Conservation (phyloP, 2,888 invertebrate genomes). For the Mantis religiosa region DNA sequence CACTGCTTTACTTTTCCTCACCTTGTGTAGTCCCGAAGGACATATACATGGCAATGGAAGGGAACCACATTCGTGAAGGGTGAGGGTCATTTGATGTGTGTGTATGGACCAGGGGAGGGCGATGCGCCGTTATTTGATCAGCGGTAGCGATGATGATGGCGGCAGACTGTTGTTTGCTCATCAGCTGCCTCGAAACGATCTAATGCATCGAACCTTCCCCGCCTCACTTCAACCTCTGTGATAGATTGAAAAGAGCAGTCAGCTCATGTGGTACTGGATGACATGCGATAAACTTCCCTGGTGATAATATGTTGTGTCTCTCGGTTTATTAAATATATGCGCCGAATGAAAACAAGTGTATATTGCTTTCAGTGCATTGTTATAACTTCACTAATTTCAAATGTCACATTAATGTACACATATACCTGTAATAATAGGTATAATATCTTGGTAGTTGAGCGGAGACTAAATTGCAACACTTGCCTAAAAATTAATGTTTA, state of each 20-base stretch:
- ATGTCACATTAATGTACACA: no score
- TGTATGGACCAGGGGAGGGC: slow-evolving; percentile 5
- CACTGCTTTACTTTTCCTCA: not conserved
- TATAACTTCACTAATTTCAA: no score
- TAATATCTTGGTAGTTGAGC: no score
- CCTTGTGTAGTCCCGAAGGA: not conserved
- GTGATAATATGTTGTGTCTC: no score
- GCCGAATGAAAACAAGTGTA: no score
- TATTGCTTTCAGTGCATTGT: no score
- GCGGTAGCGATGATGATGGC: not conserved
- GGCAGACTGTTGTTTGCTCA: slow-evolving; percentile 22
- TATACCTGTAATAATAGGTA: no score
- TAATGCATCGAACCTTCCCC: not conserved
- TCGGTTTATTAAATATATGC: no score
- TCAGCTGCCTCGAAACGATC: slow-evolving; percentile 8
- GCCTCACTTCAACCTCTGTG: not conserved
- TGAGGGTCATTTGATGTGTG: slow-evolving; percentile 1
- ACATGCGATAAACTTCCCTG: no score
- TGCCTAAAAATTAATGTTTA: no score
- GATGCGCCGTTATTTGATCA: slow-evolving; percentile 23
- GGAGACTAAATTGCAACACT: no score
- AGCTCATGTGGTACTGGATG: not conserved
- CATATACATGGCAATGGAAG: not conserved
- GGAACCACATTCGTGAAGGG: not conserved
- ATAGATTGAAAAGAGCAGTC: not conserved